These are phyloP conservation scores for Gambusia affinis DNA, from an alignment of 2,113 vertebrate genomes.

Conservation along the genomic window DNA sequence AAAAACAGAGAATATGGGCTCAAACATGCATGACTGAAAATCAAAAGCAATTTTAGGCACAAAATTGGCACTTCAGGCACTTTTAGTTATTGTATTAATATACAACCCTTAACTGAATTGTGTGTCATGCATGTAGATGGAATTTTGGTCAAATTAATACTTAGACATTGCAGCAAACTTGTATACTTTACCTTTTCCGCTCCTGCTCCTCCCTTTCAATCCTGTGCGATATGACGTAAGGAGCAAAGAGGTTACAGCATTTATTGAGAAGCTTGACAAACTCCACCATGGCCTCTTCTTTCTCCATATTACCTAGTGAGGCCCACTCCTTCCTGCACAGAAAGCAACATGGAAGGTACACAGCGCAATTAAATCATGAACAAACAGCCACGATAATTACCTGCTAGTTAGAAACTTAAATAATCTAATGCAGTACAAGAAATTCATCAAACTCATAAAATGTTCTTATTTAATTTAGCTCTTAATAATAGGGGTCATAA, in stretches of 20 bases:
- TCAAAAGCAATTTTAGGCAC: background rate
- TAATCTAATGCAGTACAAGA: background rate
- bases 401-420: background rate
- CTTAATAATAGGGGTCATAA: background rate
- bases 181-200: conserved; percentile 86
- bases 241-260: conserved; percentile 94
- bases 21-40: conserved; percentile 1
- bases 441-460: background rate
- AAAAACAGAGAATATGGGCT: background rate
- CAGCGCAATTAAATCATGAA: background rate
- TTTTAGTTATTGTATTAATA: background rate
- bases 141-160: background rate
- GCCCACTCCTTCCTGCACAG: conserved; percentile 93
- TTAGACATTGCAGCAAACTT: conserved; percentile 2
- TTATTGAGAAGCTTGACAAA: conserved; percentile 93
- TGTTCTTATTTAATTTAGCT: background rate
- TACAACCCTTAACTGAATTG: background rate
- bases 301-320: conserved; percentile 89
- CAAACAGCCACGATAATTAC: background rate
- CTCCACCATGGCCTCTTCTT: conserved; percentile 94
- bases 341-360: conserved; percentile 1
- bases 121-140: background rate
- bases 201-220: conserved; percentile 98
- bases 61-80: background rate
- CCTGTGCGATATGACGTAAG: conserved; percentile 93